A percentile compares a stretch with the other conserved stretches of the same genome.
These are phyloP conservation scores for Panagrolaimus sp. DNA, from an alignment of 1,140 invertebrate genomes.

Conservation along the genomic window DNA sequence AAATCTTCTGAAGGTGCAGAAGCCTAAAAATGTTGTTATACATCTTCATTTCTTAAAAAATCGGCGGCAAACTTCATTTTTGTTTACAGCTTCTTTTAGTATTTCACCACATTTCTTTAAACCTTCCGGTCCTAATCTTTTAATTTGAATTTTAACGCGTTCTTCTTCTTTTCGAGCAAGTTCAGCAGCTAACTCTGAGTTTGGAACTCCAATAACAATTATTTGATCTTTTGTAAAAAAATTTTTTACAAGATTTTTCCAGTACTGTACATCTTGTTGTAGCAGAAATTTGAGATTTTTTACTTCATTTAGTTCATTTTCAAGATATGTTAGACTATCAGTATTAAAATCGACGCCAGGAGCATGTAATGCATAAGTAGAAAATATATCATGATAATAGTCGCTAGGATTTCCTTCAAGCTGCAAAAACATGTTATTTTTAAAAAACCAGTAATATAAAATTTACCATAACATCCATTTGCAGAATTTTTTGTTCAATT, in stretches of 20 bases:
- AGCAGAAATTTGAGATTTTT: constrained; percentile 66
- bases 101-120: constrained; percentile 65
- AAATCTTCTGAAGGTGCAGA: neutral
- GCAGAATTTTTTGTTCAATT: constrained; percentile 69
- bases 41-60: neutral
- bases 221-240: constrained; percentile 66
- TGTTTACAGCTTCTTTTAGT: constrained; percentile 68
- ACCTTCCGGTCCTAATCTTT: constrained; percentile 67
- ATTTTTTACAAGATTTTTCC: constrained; percentile 68
- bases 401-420: constrained; percentile 73
- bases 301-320: constrained; percentile 70
- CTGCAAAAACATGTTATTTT: constrained; percentile 49
- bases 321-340: constrained; percentile 70
- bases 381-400: constrained; percentile 69
- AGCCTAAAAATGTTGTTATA: constrained; percentile 10
- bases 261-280: constrained; percentile 67
- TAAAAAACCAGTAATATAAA: constrained; percentile 46
- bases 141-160: constrained; percentile 66
- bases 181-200: constrained; percentile 60
- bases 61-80: constrained; percentile 67
- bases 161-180: constrained; percentile 58
- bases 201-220: constrained; percentile 61
- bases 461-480: constrained; percentile 51
- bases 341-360: constrained; percentile 48
- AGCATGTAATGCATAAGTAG: constrained; percentile 77